Percentiles rank a stretch among this genome's conserved stretches.
Conservation (phyloP, 1,140 invertebrate genomes). For the Ruditapes philippinarum region DNA sequence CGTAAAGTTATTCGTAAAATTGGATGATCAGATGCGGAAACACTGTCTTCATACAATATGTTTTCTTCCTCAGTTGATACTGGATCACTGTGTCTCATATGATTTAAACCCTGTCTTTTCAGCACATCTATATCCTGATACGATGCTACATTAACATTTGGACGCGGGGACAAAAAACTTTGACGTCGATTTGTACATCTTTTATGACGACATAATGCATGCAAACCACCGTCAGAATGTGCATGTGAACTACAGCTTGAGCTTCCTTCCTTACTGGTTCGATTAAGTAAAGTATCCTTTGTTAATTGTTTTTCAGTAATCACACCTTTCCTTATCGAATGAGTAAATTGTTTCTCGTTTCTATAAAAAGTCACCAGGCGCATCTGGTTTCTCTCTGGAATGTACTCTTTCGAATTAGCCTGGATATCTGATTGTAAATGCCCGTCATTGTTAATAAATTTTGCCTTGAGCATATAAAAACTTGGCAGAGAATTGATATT, state of each 20-base stretch:
- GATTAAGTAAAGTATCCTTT: slow-evolving; percentile 42
- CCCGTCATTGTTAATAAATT: slow-evolving; percentile 45
- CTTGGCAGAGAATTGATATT: slow-evolving; percentile 40
- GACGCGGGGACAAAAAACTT: not conserved
- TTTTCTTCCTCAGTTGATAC: not conserved
- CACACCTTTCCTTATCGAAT: not conserved
- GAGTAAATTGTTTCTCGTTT: slow-evolving; percentile 17
- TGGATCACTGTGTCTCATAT: not conserved
- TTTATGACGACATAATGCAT: slow-evolving; percentile 53
- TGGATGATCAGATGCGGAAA: not conserved
- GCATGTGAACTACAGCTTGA: slow-evolving; percentile 52
- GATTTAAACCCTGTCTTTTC: not conserved
- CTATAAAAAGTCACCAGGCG: slow-evolving; percentile 44
- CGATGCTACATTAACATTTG: slow-evolving; percentile 21
- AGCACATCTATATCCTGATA: slow-evolving; percentile 42
- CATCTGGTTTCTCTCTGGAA: slow-evolving; percentile 11
- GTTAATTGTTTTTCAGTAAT: slow-evolving; percentile 37
- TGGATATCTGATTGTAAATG: not conserved
- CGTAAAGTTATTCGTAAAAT: slow-evolving; percentile 15
- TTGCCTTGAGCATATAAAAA: slow-evolving; percentile 59
- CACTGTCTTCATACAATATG: not conserved
- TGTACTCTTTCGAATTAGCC: not conserved
- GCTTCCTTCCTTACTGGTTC: slow-evolving; percentile 31
- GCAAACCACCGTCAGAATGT: slow-evolving; percentile 60
- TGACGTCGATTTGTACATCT: slow-evolving; percentile 44